Percentiles rank a stretch among this genome's conserved stretches.
Evolutionary conservation across 35 echinoderm and acorn worm genomes (phyloP).

Genomic region (Acanthaster planci): DNA sequence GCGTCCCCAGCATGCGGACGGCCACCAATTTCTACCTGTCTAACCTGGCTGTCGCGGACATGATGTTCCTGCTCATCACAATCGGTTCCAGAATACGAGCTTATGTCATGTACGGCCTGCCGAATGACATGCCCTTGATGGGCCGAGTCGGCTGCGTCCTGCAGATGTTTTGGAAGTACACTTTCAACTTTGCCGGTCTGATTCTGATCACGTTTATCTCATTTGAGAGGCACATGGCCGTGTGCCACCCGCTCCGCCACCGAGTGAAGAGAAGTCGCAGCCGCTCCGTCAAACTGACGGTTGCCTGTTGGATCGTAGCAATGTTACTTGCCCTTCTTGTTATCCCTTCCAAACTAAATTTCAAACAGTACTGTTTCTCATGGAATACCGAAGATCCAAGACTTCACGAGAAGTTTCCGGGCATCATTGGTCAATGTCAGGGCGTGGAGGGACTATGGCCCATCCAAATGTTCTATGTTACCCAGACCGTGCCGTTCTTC

Average conservation of each 20-base stretch:
- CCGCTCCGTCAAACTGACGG: constrained; percentile 30
- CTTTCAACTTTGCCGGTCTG: constrained; percentile 34
- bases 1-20: constrained; percentile 51
- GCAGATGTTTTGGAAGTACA: neutral
- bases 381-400: constrained; percentile 18
- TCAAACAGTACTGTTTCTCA: constrained; percentile 12
- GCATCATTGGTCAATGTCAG: constrained; percentile 14
- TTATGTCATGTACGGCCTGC: neutral
- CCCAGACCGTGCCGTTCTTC: constrained; percentile 46
- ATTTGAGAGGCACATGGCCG: constrained; percentile 62
- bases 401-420: constrained; percentile 1
- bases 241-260: constrained; percentile 55
- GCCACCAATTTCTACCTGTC: constrained; percentile 59
- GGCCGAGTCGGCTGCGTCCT: neutral
- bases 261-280: constrained; percentile 30
- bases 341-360: constrained; percentile 22
- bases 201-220: constrained; percentile 62
- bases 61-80: constrained; percentile 18
- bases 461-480: neutral
- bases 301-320: constrained; percentile 16
- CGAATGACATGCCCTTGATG: neutral
- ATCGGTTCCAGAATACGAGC: constrained; percentile 24
- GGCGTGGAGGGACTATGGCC: neutral
- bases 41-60: constrained; percentile 51
- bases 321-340: constrained; percentile 8